Base-by-base conservation (phyloP, 2,888 invertebrate species). In the Rhingia rostrata region DNA sequence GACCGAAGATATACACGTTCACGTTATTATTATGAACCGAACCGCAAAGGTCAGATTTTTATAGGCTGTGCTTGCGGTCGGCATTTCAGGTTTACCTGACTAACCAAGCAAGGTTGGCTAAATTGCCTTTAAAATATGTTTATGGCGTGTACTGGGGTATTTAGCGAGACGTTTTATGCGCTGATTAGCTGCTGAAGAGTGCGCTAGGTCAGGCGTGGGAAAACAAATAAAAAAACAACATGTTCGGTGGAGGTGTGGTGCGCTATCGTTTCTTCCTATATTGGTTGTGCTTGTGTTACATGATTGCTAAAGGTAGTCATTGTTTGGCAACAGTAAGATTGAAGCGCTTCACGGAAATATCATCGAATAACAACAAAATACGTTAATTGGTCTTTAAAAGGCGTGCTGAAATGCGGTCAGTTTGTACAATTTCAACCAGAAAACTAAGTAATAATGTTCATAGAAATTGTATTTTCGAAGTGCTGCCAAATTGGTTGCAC, bases 41-140 rank as follows among this genome's bases (percentile, higher is more conserved):
- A 61, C 72, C 72, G 66, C 78, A 82, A 78, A 82, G 78, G 82
- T 78, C 66, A 66, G 41, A 41, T 43, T 56, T n/a, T 67, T 54
- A 66, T 72, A 12, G 60, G 30, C 32, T 66, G 56, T 66, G 32
- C 49, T 32, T 53, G 60, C 43, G 22, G 22, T 10, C 22, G 22
- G 22, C 22, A 22, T 22, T 22, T 22, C 22, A 22, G 22, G 22
- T 22, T 22, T 22, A 22, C 2, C 22, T 22, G 22, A 22, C 22
- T 22, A 2, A 22, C 22, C 2, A 22, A 22, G 22, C 22, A 22
- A 2, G 22, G 22, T 2, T 22, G 22, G 22, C 22, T 10, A 58
- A 58, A 10, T 35, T 63, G 47, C 47, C 10, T 63, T 47, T 49
- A 10, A 35, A 10, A 49, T 63, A 32, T n/a, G 37, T 35, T 35